Conservation (phyloP, 2,113 vertebrate genomes). For the Pitta sordida region DNA sequence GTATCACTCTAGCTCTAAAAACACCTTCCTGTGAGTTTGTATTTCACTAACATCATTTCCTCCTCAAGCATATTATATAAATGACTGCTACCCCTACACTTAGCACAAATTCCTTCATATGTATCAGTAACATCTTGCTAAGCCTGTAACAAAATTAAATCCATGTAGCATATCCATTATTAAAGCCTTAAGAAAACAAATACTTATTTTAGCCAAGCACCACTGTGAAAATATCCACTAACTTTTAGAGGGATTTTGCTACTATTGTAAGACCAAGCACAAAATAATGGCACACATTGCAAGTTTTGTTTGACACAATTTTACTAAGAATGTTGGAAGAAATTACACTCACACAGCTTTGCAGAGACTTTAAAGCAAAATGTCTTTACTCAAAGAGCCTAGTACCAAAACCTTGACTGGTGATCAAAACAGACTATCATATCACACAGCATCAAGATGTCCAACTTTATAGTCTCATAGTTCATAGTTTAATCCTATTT, state of each 20-base stretch:
- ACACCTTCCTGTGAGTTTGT: background rate
- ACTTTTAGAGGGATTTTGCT: background rate
- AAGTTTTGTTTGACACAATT: background rate
- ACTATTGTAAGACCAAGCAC: background rate
- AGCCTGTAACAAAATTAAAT: background rate
- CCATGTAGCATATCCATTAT: background rate
- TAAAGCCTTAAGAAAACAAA: conserved; percentile 8
- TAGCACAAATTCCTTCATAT: background rate
- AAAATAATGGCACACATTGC: background rate
- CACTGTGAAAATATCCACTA: background rate
- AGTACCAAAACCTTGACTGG: background rate
- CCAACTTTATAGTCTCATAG: background rate
- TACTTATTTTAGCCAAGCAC: background rate
- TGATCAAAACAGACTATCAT: background rate
- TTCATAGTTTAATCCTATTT: background rate
- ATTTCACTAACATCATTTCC: background rate
- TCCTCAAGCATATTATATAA: background rate
- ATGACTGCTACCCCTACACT: background rate
- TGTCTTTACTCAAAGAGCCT: background rate
- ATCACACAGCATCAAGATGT: background rate
- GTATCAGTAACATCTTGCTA: background rate
- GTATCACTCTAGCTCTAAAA: background rate
- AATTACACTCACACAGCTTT: background rate
- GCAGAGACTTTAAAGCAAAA: background rate
- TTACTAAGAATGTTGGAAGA: background rate